These are phyloP conservation scores for Platysternon megacephalum DNA, from an alignment of 2,113 vertebrate species.

Conservation along the genomic window DNA sequence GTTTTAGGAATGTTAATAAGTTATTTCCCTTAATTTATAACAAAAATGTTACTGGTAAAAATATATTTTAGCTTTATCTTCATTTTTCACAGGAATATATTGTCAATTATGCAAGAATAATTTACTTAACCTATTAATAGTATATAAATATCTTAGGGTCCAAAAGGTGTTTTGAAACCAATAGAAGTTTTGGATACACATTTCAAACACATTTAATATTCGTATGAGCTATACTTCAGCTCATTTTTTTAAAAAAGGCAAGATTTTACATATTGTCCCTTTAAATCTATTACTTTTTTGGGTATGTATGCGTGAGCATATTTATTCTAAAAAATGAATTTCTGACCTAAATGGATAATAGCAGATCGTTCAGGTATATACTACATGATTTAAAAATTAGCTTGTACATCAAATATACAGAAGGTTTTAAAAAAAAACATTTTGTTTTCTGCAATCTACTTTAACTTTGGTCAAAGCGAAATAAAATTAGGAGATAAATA, in stretches of 20 bases:
- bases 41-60: neutral
- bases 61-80: neutral
- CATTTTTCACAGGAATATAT: neutral
- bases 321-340: no score
- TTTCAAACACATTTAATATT: no score
- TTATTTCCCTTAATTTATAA: neutral
- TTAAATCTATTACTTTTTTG: no score
- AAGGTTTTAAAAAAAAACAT: neutral
- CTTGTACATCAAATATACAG: neutral
- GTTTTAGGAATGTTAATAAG: neutral
- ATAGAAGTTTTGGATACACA: no score
- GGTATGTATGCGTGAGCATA: no score
- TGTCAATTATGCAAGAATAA: neutral
- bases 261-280: no score
- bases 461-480: neutral
- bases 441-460: no score
- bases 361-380: neutral
- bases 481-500: neutral
- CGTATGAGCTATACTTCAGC: no score
- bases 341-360: no score
- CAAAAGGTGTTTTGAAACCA: no score
- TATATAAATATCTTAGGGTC: slow-evolving; percentile 9
- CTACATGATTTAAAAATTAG: neutral
- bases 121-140: neutral
- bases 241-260: no score